phyloP scores from a whole-genome alignment of 2,797 vertebrate genomes.

The Psittacula derbiana region DNA sequence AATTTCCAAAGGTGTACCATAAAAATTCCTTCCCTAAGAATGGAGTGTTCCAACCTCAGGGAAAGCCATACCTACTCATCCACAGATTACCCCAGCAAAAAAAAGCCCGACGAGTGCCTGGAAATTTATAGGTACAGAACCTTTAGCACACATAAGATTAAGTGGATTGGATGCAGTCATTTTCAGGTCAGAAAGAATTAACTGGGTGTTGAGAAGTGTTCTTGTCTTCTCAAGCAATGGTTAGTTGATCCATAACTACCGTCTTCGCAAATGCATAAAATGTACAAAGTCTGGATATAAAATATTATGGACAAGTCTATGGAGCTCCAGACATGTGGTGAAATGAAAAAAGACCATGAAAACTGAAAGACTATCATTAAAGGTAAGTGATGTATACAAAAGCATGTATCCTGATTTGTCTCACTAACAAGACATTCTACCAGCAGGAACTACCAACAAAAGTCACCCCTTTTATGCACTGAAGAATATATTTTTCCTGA shows the following conservation, averaged over 20 bases:
- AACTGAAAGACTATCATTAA: neutral
- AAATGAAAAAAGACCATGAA: neutral
- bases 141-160: neutral
- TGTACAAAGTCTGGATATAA: neutral
- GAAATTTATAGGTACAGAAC: neutral
- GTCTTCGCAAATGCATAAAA: neutral
- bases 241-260: neutral
- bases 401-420: neutral
- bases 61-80: neutral
- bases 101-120: neutral
- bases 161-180: neutral
- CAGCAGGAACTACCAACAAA: neutral
- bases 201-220: neutral
- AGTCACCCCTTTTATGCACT: neutral
- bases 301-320: neutral
- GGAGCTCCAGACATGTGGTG: neutral
- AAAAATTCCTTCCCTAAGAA: neutral
- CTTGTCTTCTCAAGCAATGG: neutral
- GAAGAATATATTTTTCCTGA: neutral
- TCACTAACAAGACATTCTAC: neutral
- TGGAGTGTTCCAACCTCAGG: neutral
- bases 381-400: neutral
- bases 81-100: neutral
- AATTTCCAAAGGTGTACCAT: neutral
- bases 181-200: neutral